Evolutionary conservation across 2,797 vertebrate species (phyloP).

Genomic region (Eremophila alpestris): DNA sequence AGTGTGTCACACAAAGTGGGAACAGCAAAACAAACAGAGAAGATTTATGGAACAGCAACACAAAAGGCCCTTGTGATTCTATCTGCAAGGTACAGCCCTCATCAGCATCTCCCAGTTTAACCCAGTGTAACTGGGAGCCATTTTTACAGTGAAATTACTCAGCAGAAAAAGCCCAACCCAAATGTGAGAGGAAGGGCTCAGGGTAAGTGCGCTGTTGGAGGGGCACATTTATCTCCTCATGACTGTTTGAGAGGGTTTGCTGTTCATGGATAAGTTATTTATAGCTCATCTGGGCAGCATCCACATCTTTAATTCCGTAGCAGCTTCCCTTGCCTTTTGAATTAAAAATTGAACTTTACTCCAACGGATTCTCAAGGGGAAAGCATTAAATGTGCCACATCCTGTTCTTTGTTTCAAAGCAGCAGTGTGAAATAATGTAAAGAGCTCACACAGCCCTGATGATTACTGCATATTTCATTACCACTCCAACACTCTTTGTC

Average conservation of each 20-base stretch:
- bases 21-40: neutral
- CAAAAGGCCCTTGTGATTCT: neutral
- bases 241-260: neutral
- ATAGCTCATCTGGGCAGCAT: conserved; percentile 47
- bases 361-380: conserved; percentile 55
- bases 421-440: conserved; percentile 65
- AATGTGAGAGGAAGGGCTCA: neutral
- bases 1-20: neutral
- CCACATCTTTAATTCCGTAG: conserved; percentile 46
- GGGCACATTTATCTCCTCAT: neutral
- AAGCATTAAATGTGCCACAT: conserved; percentile 66
- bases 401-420: conserved; percentile 69
- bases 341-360: conserved; percentile 69
- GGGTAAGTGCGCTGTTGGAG: neutral
- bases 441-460: conserved; percentile 44
- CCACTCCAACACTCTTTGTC: conserved; percentile 57
- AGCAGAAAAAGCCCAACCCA: neutral
- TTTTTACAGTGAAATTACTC: neutral
- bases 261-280: conserved; percentile 41
- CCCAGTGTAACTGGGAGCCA: neutral
- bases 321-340: conserved; percentile 51
- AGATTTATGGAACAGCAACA: neutral
- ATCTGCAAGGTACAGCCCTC: neutral
- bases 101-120: neutral
- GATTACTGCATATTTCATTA: conserved; percentile 62